A percentile compares a stretch with the other conserved stretches of the same genome.
Conservation (phyloP, 35 echinoderm and acorn worm species). For the Diadema setosum region DNA sequence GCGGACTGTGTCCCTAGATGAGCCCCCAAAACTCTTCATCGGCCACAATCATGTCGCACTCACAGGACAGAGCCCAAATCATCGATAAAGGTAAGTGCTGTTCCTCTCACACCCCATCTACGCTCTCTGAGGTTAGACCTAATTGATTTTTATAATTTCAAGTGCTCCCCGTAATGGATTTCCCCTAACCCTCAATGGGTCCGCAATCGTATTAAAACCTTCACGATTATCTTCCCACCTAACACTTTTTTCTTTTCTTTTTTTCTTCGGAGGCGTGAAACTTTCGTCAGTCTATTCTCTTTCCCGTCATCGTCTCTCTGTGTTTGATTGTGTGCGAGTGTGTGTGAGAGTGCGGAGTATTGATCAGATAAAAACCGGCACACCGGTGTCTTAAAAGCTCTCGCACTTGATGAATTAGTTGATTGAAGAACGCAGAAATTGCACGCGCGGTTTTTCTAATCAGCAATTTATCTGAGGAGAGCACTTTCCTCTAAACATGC, state of each 20-base stretch:
- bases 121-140: not conserved
- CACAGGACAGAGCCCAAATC: not conserved
- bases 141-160: slow-evolving; percentile 19
- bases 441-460: not conserved
- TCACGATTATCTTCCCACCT: not conserved
- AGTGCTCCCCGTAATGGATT: slow-evolving; percentile 19
- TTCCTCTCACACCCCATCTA: not conserved
- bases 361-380: not conserved
- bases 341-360: not conserved
- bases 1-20: not conserved
- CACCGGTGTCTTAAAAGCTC: not conserved
- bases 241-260: not conserved
- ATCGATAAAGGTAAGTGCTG: slow-evolving; percentile 5
- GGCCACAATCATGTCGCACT: slow-evolving; percentile 5
- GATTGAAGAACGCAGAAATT: not conserved
- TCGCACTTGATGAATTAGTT: slow-evolving; percentile 14
- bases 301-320: not conserved
- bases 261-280: no score
- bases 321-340: no score
- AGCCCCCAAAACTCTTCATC: not conserved
- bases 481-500: slow-evolving; percentile 5
- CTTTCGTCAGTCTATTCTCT: not conserved
- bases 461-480: slow-evolving; percentile 2
- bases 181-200: not conserved
- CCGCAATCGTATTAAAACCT: not conserved